Evolutionary conservation across 2,797 vertebrate genomes (phyloP).

Genomic region (Tragopan temminckii): DNA sequence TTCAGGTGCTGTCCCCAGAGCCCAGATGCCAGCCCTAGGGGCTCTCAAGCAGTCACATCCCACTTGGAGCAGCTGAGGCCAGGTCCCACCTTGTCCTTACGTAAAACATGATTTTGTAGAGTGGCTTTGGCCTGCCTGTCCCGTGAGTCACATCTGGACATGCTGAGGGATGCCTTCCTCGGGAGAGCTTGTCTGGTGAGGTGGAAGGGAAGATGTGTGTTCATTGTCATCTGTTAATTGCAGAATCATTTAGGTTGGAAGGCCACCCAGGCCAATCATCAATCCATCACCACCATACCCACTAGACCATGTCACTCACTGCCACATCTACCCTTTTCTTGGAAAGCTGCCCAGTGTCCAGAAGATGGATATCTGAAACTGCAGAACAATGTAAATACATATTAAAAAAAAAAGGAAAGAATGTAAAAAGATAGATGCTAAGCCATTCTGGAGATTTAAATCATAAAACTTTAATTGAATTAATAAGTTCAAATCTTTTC

Average conservation of each 20-base stretch:
- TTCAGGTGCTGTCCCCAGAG: neutral
- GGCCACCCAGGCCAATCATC: too few species aligned
- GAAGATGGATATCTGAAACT: neutral
- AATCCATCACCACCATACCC: too few species aligned
- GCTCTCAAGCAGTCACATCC: fast-evolving
- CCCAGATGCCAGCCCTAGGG: fast-evolving
- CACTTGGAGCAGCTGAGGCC: neutral
- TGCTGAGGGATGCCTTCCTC: neutral
- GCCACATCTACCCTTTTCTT: too few species aligned
- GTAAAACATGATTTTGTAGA: neutral
- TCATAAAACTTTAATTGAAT: conserved; percentile 38
- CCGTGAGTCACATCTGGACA: neutral
- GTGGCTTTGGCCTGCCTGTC: neutral
- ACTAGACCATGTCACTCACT: too few species aligned
- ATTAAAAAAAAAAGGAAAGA: neutral
- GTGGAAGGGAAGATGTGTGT: neutral
- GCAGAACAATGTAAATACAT: neutral
- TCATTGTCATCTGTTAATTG: neutral
- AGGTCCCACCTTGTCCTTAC: neutral
- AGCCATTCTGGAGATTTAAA: conserved; percentile 32
- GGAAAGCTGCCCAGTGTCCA: neutral
- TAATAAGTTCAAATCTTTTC: conserved; percentile 56
- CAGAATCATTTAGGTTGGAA: too few species aligned
- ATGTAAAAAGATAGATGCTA: neutral
- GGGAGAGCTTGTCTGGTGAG: neutral